Evolutionary conservation across 2,888 invertebrate genomes (phyloP).

Genomic region (Lepas anatifera): DNA sequence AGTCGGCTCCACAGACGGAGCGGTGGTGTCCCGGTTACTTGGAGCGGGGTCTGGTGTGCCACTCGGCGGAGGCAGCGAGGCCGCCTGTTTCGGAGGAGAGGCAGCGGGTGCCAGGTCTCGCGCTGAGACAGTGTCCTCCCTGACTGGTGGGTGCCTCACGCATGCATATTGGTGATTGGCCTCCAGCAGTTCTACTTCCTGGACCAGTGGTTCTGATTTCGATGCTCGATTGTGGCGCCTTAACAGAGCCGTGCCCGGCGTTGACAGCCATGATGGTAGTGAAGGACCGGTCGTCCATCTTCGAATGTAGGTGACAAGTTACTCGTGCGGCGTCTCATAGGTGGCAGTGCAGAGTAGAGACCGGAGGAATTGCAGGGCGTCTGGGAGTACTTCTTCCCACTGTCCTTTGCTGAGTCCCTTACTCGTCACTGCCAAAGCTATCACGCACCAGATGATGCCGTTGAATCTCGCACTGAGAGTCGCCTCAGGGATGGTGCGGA

Average conservation of each 20-base stretch:
- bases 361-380: conserved; percentile 22
- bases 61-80: no score
- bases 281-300: background rate
- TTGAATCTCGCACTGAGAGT: conserved; percentile 23
- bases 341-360: conserved; percentile 18
- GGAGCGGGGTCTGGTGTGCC: no score
- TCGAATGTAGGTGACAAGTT: background rate
- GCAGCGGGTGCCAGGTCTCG: background rate
- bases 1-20: no score
- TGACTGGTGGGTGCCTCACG: background rate
- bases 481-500: conserved; percentile 21
- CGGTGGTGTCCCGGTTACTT: no score
- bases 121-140: background rate
- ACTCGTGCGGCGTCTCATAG: conserved; percentile 15
- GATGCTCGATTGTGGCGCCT: no score
- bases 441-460: conserved; percentile 24
- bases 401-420: conserved; percentile 3
- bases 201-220: background rate
- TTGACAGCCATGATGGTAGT: background rate
- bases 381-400: conserved; percentile 21
- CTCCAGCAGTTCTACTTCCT: background rate
- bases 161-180: background rate
- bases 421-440: conserved; percentile 16
- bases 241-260: no score
- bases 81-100: no score